Evolutionary conservation across 1,140 invertebrate genomes (phyloP), one percentile per base, ranked within the genome.

Genomic region (Stegodyphus mimosarum): DNA sequence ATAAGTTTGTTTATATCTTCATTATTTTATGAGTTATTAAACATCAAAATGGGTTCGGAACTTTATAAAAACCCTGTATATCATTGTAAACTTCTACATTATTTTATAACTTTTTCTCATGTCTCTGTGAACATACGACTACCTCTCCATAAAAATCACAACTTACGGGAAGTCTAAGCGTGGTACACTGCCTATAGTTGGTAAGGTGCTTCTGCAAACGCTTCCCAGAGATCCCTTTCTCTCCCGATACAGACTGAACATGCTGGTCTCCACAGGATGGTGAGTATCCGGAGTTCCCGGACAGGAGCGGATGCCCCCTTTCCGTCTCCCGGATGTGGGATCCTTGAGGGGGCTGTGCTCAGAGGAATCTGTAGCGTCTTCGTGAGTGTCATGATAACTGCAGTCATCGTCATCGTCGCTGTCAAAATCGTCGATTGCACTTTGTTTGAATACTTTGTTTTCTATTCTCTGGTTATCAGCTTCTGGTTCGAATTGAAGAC

Each of bases 281-380:
- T 84, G 81, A 69, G 83, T 64, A 49, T 77, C 74, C 10, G 83
- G 83, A 7, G 83, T 86, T 63, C 83, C 83, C 7, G 83, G 83
- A 53, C 75, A 86, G 1, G 83, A 86, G 7, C 75, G n/a, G 2
- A 64, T 86, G 0, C 74, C 83, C 10, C 13, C 18, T n/a, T 7
- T 49, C 13, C n/a, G n/a, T 9, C 55, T 51, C 17, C 51, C 11
- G 17, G 52, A 0, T n/a, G 9, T 5, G 81, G 48, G 13, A 15
- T 63, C 48, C 74, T 76, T 76, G 7, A 64, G 6, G 2, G 74
- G 74, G 64, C 74, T 76, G 15, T 63, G 17, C 18, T 76, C 74
- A 7, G 52, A 15, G 33, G 53, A 63, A 64, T 66, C 48, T 4
- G 60, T 70, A 7, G 73, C 11, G 6, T 84, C 83, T 52, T 86